Evolutionary conservation across 2,113 vertebrate genomes (phyloP).

Genomic region (Seriola dumerili): DNA sequence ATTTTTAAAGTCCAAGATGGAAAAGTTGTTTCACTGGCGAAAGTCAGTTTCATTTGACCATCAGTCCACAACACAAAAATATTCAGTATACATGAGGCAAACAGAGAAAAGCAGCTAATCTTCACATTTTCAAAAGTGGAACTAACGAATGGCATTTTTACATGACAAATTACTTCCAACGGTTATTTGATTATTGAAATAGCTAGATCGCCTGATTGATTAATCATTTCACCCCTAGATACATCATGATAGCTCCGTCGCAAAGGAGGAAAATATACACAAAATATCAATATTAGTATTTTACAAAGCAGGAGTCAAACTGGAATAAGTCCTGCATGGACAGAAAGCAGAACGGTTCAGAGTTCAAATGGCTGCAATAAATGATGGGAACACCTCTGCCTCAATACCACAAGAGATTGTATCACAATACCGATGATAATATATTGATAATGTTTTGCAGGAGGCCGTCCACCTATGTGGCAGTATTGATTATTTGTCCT

Average conservation of each 20-base stretch:
- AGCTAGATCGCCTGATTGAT: neutral
- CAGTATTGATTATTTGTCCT: slow-evolving; percentile 56
- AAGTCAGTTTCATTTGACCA: too few relatives aligned
- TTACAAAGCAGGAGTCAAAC: neutral
- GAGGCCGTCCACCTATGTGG: slow-evolving; percentile 5
- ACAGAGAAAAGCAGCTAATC: neutral
- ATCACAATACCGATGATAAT: slow-evolving; percentile 15
- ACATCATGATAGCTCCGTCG: neutral
- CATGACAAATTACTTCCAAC: neutral
- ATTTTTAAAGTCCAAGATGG: too few relatives aligned
- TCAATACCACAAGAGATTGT: slow-evolving; percentile 9
- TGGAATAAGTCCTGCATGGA: neutral
- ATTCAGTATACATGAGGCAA: too few relatives aligned
- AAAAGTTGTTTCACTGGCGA: too few relatives aligned
- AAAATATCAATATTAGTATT: neutral
- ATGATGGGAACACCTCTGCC: neutral
- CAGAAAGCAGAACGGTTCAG: slow-evolving; percentile 5
- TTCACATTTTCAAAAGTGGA: neutral
- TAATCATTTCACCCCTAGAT: neutral
- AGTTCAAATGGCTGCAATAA: slow-evolving; percentile 4
- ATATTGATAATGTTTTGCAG: slow-evolving; percentile 38
- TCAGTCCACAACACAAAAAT: too few relatives aligned
- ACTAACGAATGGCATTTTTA: too few relatives aligned
- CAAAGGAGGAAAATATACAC: neutral
- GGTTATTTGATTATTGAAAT: neutral